A percentile compares a stretch with the other conserved stretches of the same genome.
Evolutionary conservation across 92 coral and sea anemone genomes (phyloP).

Genomic region (Virgularia gustaviana): DNA sequence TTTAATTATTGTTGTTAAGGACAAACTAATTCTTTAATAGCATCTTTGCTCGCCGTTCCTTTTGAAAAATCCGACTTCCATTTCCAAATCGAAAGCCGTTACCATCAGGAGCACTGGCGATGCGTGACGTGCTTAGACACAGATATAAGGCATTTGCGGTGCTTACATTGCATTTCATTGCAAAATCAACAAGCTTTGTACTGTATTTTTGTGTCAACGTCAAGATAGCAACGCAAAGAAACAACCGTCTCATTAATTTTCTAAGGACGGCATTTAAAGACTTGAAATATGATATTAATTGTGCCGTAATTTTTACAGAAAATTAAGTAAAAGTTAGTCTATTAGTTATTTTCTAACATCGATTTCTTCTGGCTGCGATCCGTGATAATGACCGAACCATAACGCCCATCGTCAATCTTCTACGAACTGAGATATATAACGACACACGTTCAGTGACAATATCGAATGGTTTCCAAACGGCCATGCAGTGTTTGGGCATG

Average conservation of each 20-base stretch:
- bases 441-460: too few relatives aligned
- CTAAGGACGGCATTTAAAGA: slow-evolving; percentile 23
- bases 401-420: too few relatives aligned
- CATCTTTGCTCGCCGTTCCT: slow-evolving; percentile 22
- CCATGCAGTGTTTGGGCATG: slow-evolving; percentile 17
- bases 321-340: slow-evolving; percentile 40
- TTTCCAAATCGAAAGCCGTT: too few relatives aligned
- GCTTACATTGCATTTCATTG: too few relatives aligned
- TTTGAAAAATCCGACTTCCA: slow-evolving; percentile 36
- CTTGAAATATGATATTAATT: slow-evolving; percentile 29
- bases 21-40: slow-evolving; percentile 30
- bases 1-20: slow-evolving; percentile 36
- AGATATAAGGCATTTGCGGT: too few relatives aligned
- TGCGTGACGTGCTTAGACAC: too few relatives aligned
- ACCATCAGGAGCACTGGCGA: too few relatives aligned
- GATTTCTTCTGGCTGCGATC: too few relatives aligned
- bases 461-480: too few relatives aligned
- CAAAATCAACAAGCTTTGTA: background rate
- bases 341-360: slow-evolving; percentile 31
- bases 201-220: background rate
- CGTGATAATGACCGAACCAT: too few relatives aligned
- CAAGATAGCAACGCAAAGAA: background rate
- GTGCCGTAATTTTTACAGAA: slow-evolving; percentile 16
- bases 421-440: too few relatives aligned
- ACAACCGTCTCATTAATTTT: slow-evolving; percentile 14